Evolutionary conservation across 2,797 vertebrate species (phyloP), one percentile per base, ranked within the genome.

Genomic region (Microhierax caerulescens): DNA sequence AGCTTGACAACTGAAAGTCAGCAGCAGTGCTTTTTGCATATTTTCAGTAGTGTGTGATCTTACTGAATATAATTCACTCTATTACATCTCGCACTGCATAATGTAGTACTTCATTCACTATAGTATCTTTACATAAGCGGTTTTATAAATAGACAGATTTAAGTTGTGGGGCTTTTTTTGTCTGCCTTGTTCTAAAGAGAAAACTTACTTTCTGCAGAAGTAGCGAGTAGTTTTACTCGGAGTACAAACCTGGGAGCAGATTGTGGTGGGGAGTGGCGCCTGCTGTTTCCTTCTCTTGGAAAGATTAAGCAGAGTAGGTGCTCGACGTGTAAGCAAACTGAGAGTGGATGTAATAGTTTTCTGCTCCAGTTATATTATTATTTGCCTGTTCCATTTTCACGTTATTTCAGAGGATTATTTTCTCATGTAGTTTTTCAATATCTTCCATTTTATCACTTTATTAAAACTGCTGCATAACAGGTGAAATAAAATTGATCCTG

Each of bases 41-140:
- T 96, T 96, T 95, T 92, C 93, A 60, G 76, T 86, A 87, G 79
- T 48, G 82, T 97, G 95, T 96, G 96, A 59, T 88, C 76, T 91
- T 97, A 45, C 95, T 93, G 97, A 97, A 97, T 96, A 91, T 92
- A 95, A 94, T 96, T 97, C 93, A 93, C 93, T 95, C 96, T 70
- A 93, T 97, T 96, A 47, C 92, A 92, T 96, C 96, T 97, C 65
- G 30, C 91, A 5, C 91, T 78, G 94, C 94, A 92, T 97, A 97
- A 97, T 95, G 95, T 96, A 97, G 84, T 94, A 79, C 80, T 93
- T 97, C 95, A 93, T 95, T 97, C 93, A 88, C 68, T 94, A 77
- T 88, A 93, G 92, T 96, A 73, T 94, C 96, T 96, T 96, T 61
- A 80, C 85, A 82, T 88, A 97, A 96, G 93, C 94, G 84, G 68